Percentiles rank a stretch among this genome's conserved stretches.
phyloP scores from a whole-genome alignment of 1,140 invertebrate genomes.

The Lerema accius region DNA sequence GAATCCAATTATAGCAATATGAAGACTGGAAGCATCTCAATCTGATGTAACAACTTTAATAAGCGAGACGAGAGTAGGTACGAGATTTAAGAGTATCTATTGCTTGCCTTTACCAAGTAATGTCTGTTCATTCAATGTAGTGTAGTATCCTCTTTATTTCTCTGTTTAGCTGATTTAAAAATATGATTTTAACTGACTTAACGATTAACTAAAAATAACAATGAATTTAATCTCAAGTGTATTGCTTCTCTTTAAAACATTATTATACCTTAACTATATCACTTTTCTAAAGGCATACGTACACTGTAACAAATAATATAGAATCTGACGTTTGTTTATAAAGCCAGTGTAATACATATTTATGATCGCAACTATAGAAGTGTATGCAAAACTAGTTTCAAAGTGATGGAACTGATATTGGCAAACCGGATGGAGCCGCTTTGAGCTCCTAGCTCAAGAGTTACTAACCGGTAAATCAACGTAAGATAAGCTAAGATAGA shows the following conservation, averaged over 20 bases:
- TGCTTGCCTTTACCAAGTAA: no score
- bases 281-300: no score
- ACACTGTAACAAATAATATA: no score
- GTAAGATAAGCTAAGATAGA: slow-evolving; percentile 24
- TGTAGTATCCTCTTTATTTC: no score
- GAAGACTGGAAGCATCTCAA: slow-evolving; percentile 1
- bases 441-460: slow-evolving; percentile 19
- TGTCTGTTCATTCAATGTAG: no score
- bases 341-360: not conserved
- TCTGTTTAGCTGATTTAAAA: no score
- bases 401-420: slow-evolving; percentile 18
- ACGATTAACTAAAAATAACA: no score
- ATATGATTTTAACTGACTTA: no score
- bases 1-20: slow-evolving; percentile 63
- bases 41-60: slow-evolving; percentile 3
- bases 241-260: no score
- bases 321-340: no score
- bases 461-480: slow-evolving; percentile 28
- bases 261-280: no score
- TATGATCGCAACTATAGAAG: not conserved
- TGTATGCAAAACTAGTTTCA: slow-evolving; percentile 19
- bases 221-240: no score
- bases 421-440: slow-evolving; percentile 24
- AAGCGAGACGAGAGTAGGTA: not conserved
- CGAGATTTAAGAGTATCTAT: not conserved